Base-by-base conservation (phyloP, 2,888 invertebrate genomes). In the Tachina grossa region DNA sequence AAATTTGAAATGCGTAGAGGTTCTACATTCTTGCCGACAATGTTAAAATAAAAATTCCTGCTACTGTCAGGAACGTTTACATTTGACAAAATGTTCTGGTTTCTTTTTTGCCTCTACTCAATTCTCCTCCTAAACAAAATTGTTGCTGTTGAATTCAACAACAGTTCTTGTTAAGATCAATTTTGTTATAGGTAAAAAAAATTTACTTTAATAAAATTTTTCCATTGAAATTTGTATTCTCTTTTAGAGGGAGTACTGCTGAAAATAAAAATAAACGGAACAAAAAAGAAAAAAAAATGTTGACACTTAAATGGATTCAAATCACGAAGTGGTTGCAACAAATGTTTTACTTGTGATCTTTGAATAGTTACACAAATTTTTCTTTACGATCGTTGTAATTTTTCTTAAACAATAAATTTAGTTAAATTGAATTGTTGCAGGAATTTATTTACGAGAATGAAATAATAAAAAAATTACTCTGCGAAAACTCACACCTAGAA, bases 1-100 rank as follows among this genome's bases (percentile, higher is more conserved):
- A 72, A 68, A 75, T 75, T 75, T 68, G 59, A 74, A 75, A 76
- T 76, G 71, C 71, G 65, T 68, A 57, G 53, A 69, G 69, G 63
- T 76, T 82, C 63, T 82, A 78, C 75, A 83, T 85, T 83, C 83
- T 77, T 66, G 31, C 57, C 63, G 76, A 71, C 84, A 74, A 84
- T 75, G 76, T 71, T 47, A 79, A 86, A 76, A 83, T 82, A 85
- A 72, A 83, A 83, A 87, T 80, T 88, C 80, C 87, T 85, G 87
- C 87, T 87, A 86, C 87, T 86, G 88, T 88, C 88, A 88, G 87
- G 83, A 88, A 84, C 86, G 85, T 85, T 88, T 88, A 86, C 82
- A 85, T 83, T 80, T 84, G 86, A 88, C 86, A 88, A 87, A 87
- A 75, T 63, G 61, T 45, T 22, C 19, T 16, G 13, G 47, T 59